Evolutionary conservation across 2,888 invertebrate genomes (phyloP).

Genomic region (Piscicola geometra): DNA sequence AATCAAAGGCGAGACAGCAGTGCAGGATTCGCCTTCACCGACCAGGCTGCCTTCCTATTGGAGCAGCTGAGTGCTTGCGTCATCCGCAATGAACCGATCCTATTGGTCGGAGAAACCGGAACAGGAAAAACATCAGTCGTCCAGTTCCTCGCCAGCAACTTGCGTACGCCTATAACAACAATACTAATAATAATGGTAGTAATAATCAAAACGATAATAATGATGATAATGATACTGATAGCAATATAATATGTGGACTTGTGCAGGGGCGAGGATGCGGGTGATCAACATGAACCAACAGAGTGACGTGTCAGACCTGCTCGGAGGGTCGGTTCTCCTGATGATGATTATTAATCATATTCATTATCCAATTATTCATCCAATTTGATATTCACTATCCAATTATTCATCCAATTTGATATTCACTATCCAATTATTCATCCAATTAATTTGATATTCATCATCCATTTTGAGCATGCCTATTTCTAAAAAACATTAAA

Average conservation of each 20-base stretch:
- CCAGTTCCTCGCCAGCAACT: slow-evolving; percentile 79
- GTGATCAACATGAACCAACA: slow-evolving; percentile 99
- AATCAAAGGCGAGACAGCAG: slow-evolving; percentile 15
- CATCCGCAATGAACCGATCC: slow-evolving; percentile 75
- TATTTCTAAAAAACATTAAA: too few species aligned
- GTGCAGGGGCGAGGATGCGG: slow-evolving; percentile 69
- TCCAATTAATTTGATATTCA: too few species aligned
- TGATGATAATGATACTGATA: too few species aligned
- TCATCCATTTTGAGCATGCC: too few species aligned
- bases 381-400: too few species aligned
- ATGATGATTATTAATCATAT: too few species aligned
- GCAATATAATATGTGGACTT: background rate
- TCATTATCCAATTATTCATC: too few species aligned
- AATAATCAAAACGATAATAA: too few species aligned
- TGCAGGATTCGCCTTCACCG: slow-evolving; percentile 46
- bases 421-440: too few species aligned
- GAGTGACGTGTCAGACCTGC: slow-evolving; percentile 88
- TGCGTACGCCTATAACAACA: slow-evolving; percentile 56
- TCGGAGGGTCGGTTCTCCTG: slow-evolving; percentile 71
- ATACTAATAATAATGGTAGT: too few species aligned
- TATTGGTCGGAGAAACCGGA: slow-evolving; percentile 95
- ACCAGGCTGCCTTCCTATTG: slow-evolving; percentile 57
- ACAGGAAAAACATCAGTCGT: slow-evolving; percentile 94
- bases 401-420: too few species aligned
- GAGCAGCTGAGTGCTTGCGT: slow-evolving; percentile 85